Evolutionary conservation across 2,888 invertebrate species (phyloP), one percentile per base, ranked within the genome.

Genomic region (Drosophila birchii): DNA sequence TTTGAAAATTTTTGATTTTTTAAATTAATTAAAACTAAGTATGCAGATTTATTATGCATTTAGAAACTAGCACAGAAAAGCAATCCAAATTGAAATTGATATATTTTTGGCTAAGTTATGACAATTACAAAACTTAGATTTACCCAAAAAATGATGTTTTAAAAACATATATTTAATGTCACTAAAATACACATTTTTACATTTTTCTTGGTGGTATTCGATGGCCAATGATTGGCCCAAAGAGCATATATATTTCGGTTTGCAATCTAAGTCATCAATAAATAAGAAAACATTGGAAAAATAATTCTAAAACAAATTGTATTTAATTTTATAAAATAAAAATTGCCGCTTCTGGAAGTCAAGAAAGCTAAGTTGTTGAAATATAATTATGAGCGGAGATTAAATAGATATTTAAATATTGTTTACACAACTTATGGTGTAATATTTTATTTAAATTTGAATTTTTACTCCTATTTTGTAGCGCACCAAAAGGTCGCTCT

Each of bases 401-500:
- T 29, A 29, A 29, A 29, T 29, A 29, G 3, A 26, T 26, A 29
- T 7, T 8, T 4, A 29, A 29, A 29, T 29, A 26, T 26, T 26
- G 4, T 26, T 26, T 26, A 26, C 26, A 26, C 26, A 26, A 26
- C 26, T 26, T 26, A 5, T 26, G 26, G 26, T 26, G 4, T 26
- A 26, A 26, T 5, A 26, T 26, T 26, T 26, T 26, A 29, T 29
- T 29, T 29, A 29, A 29, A 29, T 29, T 29, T 8, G 7, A 29
- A 29, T 29, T 29, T 29, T 4, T 29, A 29, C 29, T 29, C 29
- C 1, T 29, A 29, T n/a, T n/a, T n/a, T n/a, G 29, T 29, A 75
- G 49, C 12, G 55, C 34, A 43, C 57, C 7, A 0, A 12, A 12
- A 47, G 43, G 45, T 75, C 44, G 53, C 45, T 16, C 9, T 11